phyloP scores from a whole-genome alignment of 1,140 invertebrate species.

The Orchestia grillus region DNA sequence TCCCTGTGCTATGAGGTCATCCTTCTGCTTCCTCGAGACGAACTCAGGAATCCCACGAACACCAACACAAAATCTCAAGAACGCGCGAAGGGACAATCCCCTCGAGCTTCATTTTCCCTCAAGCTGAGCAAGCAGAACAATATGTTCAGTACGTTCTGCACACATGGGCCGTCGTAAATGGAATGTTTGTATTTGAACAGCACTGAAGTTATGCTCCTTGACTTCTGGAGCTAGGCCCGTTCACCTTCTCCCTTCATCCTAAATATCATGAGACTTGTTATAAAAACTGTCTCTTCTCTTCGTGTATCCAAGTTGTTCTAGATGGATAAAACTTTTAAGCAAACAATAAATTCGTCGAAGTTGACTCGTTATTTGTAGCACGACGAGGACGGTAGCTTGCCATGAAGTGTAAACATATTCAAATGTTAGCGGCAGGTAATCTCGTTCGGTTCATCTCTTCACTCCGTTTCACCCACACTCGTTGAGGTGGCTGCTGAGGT shows the following conservation, averaged over 20 bases:
- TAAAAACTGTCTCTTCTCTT: neutral
- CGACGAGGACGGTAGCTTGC: neutral
- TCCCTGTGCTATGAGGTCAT: too few relatives aligned
- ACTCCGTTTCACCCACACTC: neutral
- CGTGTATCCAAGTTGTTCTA: neutral
- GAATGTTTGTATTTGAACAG: neutral
- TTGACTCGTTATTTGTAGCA: neutral
- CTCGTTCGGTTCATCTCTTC: neutral
- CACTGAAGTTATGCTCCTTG: neutral
- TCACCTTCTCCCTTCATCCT: neutral
- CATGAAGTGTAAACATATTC: neutral
- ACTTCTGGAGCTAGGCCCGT: neutral
- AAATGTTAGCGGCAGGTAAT: neutral
- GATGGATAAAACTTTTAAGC: too few relatives aligned
- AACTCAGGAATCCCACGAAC: neutral
- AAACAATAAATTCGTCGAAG: too few relatives aligned
- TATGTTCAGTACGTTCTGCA: neutral
- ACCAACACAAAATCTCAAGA: neutral
- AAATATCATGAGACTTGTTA: neutral
- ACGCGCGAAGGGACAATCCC: neutral
- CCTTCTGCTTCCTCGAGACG: neutral
- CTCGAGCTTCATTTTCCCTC: neutral
- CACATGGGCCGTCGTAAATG: neutral
- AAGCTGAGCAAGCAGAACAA: neutral
- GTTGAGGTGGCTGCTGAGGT: neutral